These are phyloP conservation scores for Stegodyphus dumicola DNA, from an alignment of 1,140 invertebrate genomes.

Conservation along the genomic window DNA sequence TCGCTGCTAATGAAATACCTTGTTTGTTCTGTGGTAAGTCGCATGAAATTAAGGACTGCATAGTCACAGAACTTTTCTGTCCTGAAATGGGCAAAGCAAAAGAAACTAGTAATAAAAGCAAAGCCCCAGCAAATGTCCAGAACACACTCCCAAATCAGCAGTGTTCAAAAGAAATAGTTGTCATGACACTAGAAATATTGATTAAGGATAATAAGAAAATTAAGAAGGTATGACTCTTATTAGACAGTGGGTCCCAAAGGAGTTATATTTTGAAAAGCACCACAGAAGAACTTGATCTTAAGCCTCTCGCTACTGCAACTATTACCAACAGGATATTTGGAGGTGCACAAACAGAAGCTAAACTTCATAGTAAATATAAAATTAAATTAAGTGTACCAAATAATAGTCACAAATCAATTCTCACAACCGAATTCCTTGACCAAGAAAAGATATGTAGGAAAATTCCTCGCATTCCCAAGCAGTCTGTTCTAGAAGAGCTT, in stretches of 20 bases:
- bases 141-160: not conserved
- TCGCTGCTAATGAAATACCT: too few relatives aligned
- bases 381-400: not conserved
- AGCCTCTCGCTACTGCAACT: not conserved
- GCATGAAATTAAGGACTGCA: too few relatives aligned
- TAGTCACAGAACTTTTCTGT: too few relatives aligned
- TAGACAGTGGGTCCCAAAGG: not conserved
- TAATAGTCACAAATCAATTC: not conserved
- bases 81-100: too few relatives aligned
- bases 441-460: not conserved
- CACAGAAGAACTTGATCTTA: too few relatives aligned
- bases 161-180: not conserved
- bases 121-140: too few relatives aligned
- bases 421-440: not conserved
- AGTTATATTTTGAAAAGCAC: not conserved
- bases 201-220: not conserved
- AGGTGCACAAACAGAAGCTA: not conserved
- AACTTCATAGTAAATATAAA: not conserved
- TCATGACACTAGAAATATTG: not conserved
- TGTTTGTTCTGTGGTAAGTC: too few relatives aligned
- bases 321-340: not conserved
- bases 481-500: not conserved
- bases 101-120: too few relatives aligned
- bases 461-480: not conserved
- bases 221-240: not conserved